phyloP scores from a whole-genome alignment of 2,797 vertebrate species.

The Propithecus perrieri region DNA sequence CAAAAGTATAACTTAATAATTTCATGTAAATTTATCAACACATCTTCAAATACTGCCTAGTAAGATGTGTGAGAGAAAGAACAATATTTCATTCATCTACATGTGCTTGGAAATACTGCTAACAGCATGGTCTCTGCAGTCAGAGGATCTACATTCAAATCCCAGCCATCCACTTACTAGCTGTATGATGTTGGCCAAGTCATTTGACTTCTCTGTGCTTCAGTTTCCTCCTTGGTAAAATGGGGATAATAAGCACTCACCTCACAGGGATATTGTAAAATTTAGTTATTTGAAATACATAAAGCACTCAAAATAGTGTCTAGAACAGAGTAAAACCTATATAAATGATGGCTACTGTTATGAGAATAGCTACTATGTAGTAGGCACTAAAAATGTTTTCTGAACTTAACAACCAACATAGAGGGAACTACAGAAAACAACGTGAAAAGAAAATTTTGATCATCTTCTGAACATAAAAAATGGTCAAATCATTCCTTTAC shows the following conservation, averaged over 20 bases:
- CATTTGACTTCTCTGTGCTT: slow-evolving; percentile 4
- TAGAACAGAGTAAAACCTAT: slow-evolving; percentile 14
- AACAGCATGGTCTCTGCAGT: neutral
- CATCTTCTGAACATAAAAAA: slow-evolving; percentile 43
- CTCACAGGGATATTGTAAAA: neutral
- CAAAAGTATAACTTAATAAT: slow-evolving; percentile 37
- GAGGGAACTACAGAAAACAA: slow-evolving; percentile 44
- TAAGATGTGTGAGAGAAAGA: neutral
- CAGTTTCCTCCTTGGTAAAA: neutral
- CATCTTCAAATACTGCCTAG: slow-evolving; percentile 8
- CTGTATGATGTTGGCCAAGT: neutral
- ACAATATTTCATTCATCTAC: neutral
- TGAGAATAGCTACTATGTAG: neutral
- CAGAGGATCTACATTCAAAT: neutral
- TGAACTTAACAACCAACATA: neutral
- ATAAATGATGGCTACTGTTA: neutral
- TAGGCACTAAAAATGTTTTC: neutral
- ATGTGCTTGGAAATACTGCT: neutral
- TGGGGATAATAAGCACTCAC: neutral
- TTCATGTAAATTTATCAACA: slow-evolving; percentile 32
- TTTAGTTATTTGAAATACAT: slow-evolving; percentile 20
- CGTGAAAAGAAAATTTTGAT: neutral
- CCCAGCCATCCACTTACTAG: neutral
- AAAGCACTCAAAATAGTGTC: neutral
- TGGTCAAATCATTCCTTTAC: neutral